These are phyloP conservation scores for Eutrigla gurnardus DNA, from an alignment of 2,797 vertebrate species.

Conservation along the genomic window DNA sequence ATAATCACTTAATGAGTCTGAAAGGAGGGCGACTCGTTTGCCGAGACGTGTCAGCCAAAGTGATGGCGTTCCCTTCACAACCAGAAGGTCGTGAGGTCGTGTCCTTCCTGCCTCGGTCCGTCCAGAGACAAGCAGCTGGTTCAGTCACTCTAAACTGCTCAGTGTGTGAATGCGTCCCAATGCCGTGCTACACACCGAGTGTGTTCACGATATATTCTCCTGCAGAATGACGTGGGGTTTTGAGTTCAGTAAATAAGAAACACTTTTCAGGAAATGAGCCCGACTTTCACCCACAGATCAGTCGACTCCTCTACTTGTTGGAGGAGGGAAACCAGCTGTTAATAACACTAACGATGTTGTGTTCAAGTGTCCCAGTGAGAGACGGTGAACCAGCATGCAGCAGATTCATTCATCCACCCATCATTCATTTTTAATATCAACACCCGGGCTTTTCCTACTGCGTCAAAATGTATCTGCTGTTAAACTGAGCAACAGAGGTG, in stretches of 20 bases:
- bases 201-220: neutral
- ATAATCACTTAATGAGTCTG: conserved; percentile 12
- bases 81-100: neutral
- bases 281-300: neutral
- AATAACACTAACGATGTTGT: neutral
- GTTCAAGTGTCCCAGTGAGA: neutral
- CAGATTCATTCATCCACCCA: too few species aligned
- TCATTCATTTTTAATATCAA: too few species aligned
- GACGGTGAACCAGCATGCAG: neutral
- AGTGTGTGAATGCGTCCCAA: neutral
- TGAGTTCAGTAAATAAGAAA: neutral
- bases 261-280: neutral
- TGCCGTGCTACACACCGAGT: too few species aligned
- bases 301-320: neutral
- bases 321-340: neutral
- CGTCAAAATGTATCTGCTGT: neutral
- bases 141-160: neutral
- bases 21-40: neutral
- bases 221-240: neutral
- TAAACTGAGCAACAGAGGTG: neutral
- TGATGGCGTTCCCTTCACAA: neutral
- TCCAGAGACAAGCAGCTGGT: neutral
- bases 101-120: neutral
- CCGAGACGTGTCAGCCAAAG: neutral
- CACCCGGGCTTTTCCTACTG: too few species aligned